Percentiles rank a stretch among this genome's conserved stretches.
These are phyloP conservation scores for Dicranocentrus wangi DNA, from an alignment of 2,888 invertebrate species.

Conservation along the genomic window DNA sequence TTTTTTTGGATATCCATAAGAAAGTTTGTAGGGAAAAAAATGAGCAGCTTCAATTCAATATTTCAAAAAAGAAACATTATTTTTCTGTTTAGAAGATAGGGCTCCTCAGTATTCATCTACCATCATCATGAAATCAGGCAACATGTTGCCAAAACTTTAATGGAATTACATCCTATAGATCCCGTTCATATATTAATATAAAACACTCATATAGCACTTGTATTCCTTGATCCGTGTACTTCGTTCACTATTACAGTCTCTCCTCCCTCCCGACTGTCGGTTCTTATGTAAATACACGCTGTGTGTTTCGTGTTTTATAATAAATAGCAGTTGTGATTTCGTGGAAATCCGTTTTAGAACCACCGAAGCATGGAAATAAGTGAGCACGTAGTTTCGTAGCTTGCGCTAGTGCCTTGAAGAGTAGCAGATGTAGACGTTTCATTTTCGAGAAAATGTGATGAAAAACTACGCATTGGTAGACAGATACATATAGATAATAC, in stretches of 20 bases:
- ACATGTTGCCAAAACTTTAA: slow-evolving; percentile 63
- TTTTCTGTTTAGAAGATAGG: too few relatives aligned
- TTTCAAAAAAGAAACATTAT: too few relatives aligned
- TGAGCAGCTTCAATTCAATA: too few relatives aligned
- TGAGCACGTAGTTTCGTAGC: slow-evolving; percentile 37
- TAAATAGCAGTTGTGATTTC: slow-evolving; percentile 55
- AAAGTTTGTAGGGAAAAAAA: too few relatives aligned
- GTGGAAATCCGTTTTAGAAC: slow-evolving; percentile 50
- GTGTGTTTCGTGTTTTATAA: slow-evolving; percentile 45
- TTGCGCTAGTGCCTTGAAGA: neutral
- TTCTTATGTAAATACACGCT: slow-evolving; percentile 37
- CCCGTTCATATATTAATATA: too few relatives aligned
- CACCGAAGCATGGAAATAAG: slow-evolving; percentile 56
- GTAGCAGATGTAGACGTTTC: slow-evolving; percentile 39
- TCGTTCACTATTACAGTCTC: neutral
- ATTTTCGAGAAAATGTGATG: slow-evolving; percentile 47
- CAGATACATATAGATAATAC: neutral
- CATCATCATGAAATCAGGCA: slow-evolving; percentile 26
- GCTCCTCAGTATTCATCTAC: slow-evolving; percentile 31
- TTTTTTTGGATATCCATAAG: too few relatives aligned
- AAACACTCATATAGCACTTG: too few relatives aligned
- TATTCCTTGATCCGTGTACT: too few relatives aligned
- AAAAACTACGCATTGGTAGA: slow-evolving; percentile 19
- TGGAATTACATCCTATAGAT: slow-evolving; percentile 37
- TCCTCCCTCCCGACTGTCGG: slow-evolving; percentile 6